Evolutionary conservation across 2,113 vertebrate genomes (phyloP), one percentile per base, ranked within the genome.

Genomic region (Colinus virginianus): DNA sequence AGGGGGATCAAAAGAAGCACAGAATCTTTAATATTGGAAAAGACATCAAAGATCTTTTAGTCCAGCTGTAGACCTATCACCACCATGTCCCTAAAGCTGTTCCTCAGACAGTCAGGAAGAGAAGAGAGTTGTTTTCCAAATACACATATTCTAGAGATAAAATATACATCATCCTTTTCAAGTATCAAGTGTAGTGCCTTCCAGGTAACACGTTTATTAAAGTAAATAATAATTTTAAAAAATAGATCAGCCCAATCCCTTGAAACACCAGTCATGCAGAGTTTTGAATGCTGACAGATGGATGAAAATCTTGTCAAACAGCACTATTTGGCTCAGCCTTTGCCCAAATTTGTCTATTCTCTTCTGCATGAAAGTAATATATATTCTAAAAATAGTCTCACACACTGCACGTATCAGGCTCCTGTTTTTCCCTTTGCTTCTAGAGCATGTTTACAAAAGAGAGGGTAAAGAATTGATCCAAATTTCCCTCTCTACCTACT

Each of bases 161-260:
- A 83, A 86, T 34, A 28, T 4, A 40, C 11, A n/a, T 74, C 3
- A 4, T 66, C 69, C 17, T 28, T 25, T 89, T 62, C 43, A 72
- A 61, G 14, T 42, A 30, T 6, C 36, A 66, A 43, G 25, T 55
- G 4, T 67, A 0, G 0, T 59, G 63, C 5, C 36, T 11, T 63
- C 5, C 34, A 70, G 75, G 21, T 55, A 74, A 68, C n/a, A 46
- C 3, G 10, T 23, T 84, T 61, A 51, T 34, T 34, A 61, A 59
- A 40, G 32, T 56, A 56, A 56, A n/a, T 32, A 55, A 18, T 30
- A 32, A 55, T 55, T 48, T 21, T 20, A n/a, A 56, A 56, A 56
- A 48, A 12, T 32, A 21, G 13, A 74, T 30, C 11, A 45, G 19
- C 30, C 28, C 32, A 87, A 32, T 16, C 40, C 4, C 30, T 23